A percentile compares a stretch with the other conserved stretches of the same genome.
These are phyloP conservation scores for Ptilorrhoa leucosticta DNA, from an alignment of 2,113 vertebrate species.

Conservation along the genomic window DNA sequence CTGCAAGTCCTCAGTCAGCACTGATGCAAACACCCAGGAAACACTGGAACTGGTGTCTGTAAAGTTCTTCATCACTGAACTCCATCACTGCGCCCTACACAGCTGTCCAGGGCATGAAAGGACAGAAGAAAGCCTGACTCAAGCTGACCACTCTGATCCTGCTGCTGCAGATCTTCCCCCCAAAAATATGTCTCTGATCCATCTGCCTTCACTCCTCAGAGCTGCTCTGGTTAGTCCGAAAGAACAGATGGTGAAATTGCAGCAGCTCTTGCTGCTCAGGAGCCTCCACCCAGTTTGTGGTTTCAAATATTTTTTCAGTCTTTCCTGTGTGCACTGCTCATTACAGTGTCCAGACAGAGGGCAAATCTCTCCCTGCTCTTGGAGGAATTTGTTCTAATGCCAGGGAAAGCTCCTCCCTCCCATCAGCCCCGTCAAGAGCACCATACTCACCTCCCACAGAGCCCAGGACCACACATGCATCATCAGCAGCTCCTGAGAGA, in stretches of 20 bases:
- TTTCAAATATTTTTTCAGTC: neutral
- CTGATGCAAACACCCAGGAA: neutral
- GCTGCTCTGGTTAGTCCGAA: neutral
- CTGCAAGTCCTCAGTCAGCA: neutral
- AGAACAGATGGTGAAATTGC: neutral
- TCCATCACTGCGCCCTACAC: rapidly evolving
- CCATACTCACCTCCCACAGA: rapidly evolving
- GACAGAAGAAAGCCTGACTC: neutral
- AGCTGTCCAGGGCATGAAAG: neutral
- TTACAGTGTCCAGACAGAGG: neutral
- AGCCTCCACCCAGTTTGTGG: neutral
- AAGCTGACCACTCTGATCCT: neutral
- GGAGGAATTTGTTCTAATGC: neutral
- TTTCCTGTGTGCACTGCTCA: neutral
- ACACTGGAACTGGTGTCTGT: neutral
- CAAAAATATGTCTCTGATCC: neutral
- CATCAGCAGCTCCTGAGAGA: neutral
- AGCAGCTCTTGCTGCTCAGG: neutral
- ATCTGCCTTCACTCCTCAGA: neutral
- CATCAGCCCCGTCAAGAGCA: rapidly evolving
- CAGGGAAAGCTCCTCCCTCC: neutral
- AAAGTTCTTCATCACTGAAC: neutral
- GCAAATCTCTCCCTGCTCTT: neutral
- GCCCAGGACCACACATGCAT: neutral
- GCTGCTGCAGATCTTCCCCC: neutral